Base-by-base conservation (phyloP, 2,888 invertebrate genomes). In the Chalcosyrphus nemorum region DNA sequence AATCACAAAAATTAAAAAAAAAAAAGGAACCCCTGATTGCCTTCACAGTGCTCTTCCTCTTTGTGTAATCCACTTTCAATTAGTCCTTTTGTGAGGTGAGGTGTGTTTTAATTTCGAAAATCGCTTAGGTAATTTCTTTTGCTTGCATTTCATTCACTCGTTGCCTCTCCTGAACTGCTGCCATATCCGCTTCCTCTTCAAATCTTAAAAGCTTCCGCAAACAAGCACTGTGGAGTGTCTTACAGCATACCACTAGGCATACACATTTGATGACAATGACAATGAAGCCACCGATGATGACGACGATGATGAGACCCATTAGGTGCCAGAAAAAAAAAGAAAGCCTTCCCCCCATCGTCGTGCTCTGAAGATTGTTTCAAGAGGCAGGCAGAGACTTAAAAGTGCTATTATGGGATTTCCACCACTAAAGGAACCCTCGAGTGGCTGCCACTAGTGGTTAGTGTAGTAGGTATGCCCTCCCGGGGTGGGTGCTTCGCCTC, bases 341-440 rank as follows among this genome's bases (percentile, higher is more conserved):
- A 52, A 43, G 13, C 9, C 56, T 19, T 21, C 24, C 13, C 32
- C 45, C 66, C 56, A n/a, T n/a, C 71, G 17, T 19, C 7, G 75
- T 56, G 59, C 17, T n/a, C n/a, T 32, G 3, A 71, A 81, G 76
- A 71, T 47, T 71, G 50, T 52, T 70, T 81, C 70, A 81, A 76
- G 76, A 63, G 70, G n/a, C n/a, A 68, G 6, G 11, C 61, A 24
- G 57, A 71, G 57, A 71, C 76, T 81, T 71, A 59, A 76, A 81
- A 81, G 76, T 66, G 70, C 76, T 76, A 76, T 76, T 81, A 81
- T 52, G 50, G 59, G 65, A 81, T 71, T 81, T 81, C 59, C 70
- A 71, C 71, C 81, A 81, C 76, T 76, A 59, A 43, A 70, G 70
- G 54, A 59, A 59, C 65, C 43, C 71, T 76, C 47, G 71, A 76